Conservation (phyloP, 2,888 invertebrate genomes). For the Campoplex capitator region DNA sequence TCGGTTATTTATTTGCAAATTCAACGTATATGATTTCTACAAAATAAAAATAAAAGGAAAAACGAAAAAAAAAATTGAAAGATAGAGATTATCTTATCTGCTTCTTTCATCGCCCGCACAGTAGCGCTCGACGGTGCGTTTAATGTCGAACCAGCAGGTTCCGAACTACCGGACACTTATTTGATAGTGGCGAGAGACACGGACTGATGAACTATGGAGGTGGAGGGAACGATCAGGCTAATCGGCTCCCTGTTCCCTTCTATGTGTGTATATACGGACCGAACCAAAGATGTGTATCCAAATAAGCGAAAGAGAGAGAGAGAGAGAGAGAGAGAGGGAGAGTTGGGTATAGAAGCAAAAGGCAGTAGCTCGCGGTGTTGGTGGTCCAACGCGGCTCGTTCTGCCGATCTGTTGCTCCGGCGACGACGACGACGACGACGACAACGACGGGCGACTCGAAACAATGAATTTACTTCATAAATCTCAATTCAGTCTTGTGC, state of each 20-base stretch:
- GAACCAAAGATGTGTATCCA: conserved; percentile 16
- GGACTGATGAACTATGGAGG: conserved; percentile 46
- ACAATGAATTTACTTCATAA: conserved; percentile 85
- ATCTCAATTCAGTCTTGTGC: conserved; percentile 83
- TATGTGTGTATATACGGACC: neutral
- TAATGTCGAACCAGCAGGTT: conserved; percentile 73
- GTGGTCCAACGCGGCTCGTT: conserved; percentile 77
- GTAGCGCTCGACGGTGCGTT: conserved; percentile 64
- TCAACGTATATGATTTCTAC: neutral
- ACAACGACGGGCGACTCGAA: conserved; percentile 77
- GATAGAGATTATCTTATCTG: conserved; percentile 21
- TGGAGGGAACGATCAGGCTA: conserved; percentile 52
- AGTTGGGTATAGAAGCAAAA: conserved; percentile 37
- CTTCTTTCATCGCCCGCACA: conserved; percentile 69
- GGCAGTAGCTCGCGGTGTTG: conserved; percentile 73
- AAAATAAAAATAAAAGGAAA: neutral
- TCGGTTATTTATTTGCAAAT: neutral
- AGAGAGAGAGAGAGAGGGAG: conserved; percentile 45
- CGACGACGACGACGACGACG: conserved; percentile 45
- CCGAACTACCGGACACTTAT: conserved; percentile 79
- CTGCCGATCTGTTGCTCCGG: conserved; percentile 42
- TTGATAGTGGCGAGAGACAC: conserved; percentile 78
- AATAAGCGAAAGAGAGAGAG: conserved; percentile 66
- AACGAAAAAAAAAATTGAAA: conserved; percentile 5
- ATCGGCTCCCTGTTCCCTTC: conserved; percentile 54